A percentile compares a stretch with the other conserved stretches of the same genome.
Conservation (phyloP, 2,888 invertebrate genomes). For the Lepidochrysops patricia region DNA sequence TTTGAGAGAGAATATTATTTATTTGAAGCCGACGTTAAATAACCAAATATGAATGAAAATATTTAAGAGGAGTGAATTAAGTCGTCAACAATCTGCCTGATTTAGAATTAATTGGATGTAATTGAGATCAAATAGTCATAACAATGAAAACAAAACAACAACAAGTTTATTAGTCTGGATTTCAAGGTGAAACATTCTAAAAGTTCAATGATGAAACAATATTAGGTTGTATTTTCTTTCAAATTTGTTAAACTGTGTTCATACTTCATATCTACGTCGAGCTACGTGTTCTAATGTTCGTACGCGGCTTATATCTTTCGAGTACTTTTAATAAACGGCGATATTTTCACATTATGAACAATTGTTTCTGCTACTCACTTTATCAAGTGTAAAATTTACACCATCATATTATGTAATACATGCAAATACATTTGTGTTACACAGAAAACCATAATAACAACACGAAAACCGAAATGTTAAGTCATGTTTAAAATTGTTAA, state of each 20-base stretch:
- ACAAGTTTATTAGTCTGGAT: background rate
- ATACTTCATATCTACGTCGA: background rate
- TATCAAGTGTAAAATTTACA: background rate
- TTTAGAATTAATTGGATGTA: conserved; percentile 1
- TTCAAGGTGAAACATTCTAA: background rate
- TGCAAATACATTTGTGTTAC: too few species aligned
- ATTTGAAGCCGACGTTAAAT: background rate
- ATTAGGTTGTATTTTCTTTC: background rate
- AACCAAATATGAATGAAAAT: background rate
- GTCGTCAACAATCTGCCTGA: background rate
- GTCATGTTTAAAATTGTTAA: too few species aligned
- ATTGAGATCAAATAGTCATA: conserved; percentile 4
- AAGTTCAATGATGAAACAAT: background rate
- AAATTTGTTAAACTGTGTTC: background rate
- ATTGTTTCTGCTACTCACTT: background rate
- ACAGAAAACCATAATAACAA: too few species aligned
- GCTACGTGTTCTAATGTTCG: background rate
- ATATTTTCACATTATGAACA: background rate
- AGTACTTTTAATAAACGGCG: background rate
- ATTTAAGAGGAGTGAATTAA: background rate
- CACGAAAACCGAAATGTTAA: too few species aligned
- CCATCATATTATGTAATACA: too few species aligned
- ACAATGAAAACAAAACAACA: background rate
- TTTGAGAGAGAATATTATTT: background rate
- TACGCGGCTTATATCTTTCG: background rate